Evolutionary conservation across 2,113 vertebrate genomes (phyloP).

Genomic region (Cynoglossus semilaevis): DNA sequence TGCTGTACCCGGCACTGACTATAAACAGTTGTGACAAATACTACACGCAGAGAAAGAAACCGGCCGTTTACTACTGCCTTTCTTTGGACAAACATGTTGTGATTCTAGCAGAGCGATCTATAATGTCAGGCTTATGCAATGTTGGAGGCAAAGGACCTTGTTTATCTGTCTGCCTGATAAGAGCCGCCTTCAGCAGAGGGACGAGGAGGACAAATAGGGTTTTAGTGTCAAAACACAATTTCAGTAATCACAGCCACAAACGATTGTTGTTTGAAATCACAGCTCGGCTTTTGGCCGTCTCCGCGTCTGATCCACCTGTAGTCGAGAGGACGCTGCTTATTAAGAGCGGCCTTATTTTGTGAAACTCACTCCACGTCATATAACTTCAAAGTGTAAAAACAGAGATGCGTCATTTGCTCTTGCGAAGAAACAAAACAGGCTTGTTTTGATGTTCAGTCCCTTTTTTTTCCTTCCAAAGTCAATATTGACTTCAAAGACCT

Average conservation of each 20-base stretch:
- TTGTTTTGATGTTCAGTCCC: slow-evolving; percentile 62
- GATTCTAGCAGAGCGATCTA: slow-evolving; percentile 33
- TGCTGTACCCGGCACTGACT: slow-evolving; percentile 10
- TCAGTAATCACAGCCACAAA: slow-evolving; percentile 16
- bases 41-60: slow-evolving; percentile 62
- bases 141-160: slow-evolving; percentile 47
- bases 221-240: slow-evolving; percentile 37
- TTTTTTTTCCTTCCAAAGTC: slow-evolving; percentile 62
- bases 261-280: background rate
- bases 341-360: background rate
- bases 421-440: slow-evolving; percentile 37
- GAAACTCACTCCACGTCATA: background rate
- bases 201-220: slow-evolving; percentile 28
- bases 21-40: slow-evolving; percentile 60
- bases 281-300: background rate
- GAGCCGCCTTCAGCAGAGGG: slow-evolving; percentile 43
- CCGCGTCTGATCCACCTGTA: background rate
- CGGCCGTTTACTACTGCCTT: slow-evolving; percentile 37
- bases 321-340: background rate
- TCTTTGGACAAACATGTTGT: slow-evolving; percentile 70
- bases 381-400: slow-evolving; percentile 19
- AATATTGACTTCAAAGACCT: slow-evolving; percentile 75
- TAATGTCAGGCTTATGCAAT: slow-evolving; percentile 61
- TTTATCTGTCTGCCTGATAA: slow-evolving; percentile 65
- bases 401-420: slow-evolving; percentile 5